Conservation (phyloP, 2,797 vertebrate species). For the Arrhamphus sclerolepis region DNA sequence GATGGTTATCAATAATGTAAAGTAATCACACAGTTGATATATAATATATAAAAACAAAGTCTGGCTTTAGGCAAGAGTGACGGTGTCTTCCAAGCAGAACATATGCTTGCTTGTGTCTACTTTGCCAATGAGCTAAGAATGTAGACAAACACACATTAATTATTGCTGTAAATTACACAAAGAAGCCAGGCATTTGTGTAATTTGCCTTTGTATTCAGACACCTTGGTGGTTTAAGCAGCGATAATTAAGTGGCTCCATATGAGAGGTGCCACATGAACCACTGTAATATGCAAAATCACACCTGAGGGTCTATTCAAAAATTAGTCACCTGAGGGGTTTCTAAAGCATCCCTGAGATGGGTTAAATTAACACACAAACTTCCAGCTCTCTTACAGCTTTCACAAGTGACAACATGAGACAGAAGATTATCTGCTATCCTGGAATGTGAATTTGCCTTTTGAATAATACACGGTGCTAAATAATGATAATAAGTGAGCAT, state of each 20-base stretch:
- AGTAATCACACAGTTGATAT: constrained; percentile 85
- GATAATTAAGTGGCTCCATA: constrained; percentile 72
- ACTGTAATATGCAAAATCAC: constrained; percentile 68
- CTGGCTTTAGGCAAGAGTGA: constrained; percentile 59
- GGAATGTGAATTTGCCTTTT: constrained; percentile 30
- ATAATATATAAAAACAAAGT: constrained; percentile 86
- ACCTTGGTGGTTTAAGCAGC: constrained; percentile 68
- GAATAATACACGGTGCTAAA: constrained; percentile 35
- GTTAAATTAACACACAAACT: constrained; percentile 47
- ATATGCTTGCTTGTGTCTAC: constrained; percentile 21
- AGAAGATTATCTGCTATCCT: constrained; percentile 17
- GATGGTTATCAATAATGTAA: constrained; percentile 89
- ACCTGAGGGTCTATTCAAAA: constrained; percentile 75
- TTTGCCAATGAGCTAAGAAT: constrained; percentile 26
- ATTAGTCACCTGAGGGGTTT: constrained; percentile 75
- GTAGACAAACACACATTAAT: constrained; percentile 61
- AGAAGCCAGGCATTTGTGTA: constrained; percentile 52
- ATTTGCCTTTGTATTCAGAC: constrained; percentile 67
- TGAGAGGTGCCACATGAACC: constrained; percentile 65
- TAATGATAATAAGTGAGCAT: constrained; percentile 33
- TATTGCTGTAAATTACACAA: constrained; percentile 64
- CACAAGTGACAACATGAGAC: constrained; percentile 28
- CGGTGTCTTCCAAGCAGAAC: constrained; percentile 27
- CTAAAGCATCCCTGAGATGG: constrained; percentile 43
- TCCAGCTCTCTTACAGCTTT: constrained; percentile 23